Conservation (phyloP, 2,888 invertebrate genomes). For the Sphecodes monilicornis region DNA sequence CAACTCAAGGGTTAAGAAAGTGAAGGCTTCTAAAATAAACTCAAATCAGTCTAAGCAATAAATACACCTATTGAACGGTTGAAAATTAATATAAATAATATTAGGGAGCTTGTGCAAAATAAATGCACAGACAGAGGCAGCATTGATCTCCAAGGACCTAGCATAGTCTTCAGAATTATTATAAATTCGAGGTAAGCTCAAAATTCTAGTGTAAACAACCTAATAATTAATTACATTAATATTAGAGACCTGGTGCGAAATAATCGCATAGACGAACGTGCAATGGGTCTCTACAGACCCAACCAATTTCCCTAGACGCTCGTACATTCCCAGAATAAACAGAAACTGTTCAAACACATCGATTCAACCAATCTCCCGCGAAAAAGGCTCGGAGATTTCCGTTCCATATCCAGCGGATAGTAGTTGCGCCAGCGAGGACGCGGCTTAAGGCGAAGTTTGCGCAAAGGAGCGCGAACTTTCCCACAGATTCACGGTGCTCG, state of each 20-base stretch:
- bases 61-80: neutral
- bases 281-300: neutral
- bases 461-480: conserved; percentile 1
- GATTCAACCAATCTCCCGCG: neutral
- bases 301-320: neutral
- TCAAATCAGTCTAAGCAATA: neutral
- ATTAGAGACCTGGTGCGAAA: neutral
- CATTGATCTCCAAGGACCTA: too few species aligned
- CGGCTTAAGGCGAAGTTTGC: conserved; percentile 15
- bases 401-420: neutral
- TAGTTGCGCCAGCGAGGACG: neutral
- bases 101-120: neutral
- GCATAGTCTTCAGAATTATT: neutral
- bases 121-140: neutral
- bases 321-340: neutral
- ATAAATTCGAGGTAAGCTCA: neutral
- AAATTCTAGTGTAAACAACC: too few species aligned
- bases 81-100: neutral
- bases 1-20: too few species aligned
- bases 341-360: neutral
- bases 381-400: neutral
- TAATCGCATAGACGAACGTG: neutral
- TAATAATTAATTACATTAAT: too few species aligned
- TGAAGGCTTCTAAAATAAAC: neutral
- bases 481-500: conserved; percentile 4